Percentiles rank a stretch among this genome's conserved stretches.
Conservation (phyloP, 92 coral and sea anemone species). For the Parazoanthus swiftii region DNA sequence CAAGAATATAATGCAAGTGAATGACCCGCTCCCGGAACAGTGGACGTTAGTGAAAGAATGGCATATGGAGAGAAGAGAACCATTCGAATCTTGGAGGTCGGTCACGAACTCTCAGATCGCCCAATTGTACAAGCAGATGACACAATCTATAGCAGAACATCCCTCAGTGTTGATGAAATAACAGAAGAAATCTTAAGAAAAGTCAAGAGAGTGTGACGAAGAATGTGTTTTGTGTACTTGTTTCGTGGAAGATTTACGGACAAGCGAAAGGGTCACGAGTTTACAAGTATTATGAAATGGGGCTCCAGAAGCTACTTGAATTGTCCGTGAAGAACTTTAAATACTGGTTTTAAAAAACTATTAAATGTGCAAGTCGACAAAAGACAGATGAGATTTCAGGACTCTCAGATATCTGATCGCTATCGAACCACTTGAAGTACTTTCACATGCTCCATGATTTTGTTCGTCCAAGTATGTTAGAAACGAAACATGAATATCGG, state of each 20-base stretch:
- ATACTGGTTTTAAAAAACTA: not conserved
- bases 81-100: conserved; percentile 81
- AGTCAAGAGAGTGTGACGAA: not conserved
- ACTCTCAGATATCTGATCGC: not conserved
- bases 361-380: not conserved
- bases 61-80: conserved; percentile 79
- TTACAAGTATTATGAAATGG: not conserved
- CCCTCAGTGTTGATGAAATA: conserved; percentile 65
- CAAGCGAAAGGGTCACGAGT: not conserved
- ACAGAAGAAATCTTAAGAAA: conserved; percentile 1
- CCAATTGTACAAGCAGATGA: conserved; percentile 70
- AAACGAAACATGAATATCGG: too few relatives aligned
- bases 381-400: not conserved
- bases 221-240: not conserved
- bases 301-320: not conserved
- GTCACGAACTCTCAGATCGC: conserved; percentile 70
- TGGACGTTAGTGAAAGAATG: conserved; percentile 92
- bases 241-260: not conserved
- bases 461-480: not conserved
- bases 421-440: not conserved
- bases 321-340: not conserved
- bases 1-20: conserved; percentile 44
- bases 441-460: too few relatives aligned
- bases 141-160: conserved; percentile 60
- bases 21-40: conserved; percentile 75